phyloP scores from a whole-genome alignment of 2,113 vertebrate genomes.

The Vulpes lagopus region DNA sequence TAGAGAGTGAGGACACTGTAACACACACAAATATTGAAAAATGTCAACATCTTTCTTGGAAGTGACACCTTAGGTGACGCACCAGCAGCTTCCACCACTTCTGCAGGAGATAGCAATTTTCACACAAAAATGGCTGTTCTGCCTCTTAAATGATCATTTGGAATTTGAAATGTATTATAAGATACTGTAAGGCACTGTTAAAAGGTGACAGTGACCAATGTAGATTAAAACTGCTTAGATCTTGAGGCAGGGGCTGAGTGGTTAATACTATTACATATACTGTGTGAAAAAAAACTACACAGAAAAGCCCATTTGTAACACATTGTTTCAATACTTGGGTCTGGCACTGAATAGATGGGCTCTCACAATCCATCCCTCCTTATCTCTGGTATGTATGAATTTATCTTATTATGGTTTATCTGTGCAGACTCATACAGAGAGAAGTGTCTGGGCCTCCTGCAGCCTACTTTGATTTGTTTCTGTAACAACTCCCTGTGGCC shows the following conservation, averaged over 20 bases:
- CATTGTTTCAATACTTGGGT: neutral
- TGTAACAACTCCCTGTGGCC: neutral
- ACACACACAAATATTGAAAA: neutral
- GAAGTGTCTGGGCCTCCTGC: neutral
- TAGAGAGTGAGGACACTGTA: neutral
- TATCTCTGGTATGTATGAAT: neutral
- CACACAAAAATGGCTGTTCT: neutral
- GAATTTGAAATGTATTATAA: neutral
- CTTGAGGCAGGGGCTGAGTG: neutral
- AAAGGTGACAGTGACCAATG: neutral
- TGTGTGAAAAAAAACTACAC: neutral
- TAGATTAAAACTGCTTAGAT: neutral
- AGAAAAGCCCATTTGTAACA: slow-evolving; percentile 38
- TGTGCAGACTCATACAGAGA: neutral
- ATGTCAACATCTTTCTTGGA: neutral
- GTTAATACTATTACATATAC: neutral
- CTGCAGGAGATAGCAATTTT: neutral
- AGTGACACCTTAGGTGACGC: neutral
- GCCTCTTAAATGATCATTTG: neutral
- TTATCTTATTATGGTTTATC: neutral
- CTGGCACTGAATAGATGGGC: slow-evolving; percentile 1
- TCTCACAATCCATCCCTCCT: neutral
- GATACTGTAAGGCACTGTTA: neutral
- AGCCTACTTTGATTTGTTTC: neutral
- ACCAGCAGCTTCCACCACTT: neutral